Evolutionary conservation across 1,140 invertebrate species (phyloP).

Genomic region (Octopus sinensis): DNA sequence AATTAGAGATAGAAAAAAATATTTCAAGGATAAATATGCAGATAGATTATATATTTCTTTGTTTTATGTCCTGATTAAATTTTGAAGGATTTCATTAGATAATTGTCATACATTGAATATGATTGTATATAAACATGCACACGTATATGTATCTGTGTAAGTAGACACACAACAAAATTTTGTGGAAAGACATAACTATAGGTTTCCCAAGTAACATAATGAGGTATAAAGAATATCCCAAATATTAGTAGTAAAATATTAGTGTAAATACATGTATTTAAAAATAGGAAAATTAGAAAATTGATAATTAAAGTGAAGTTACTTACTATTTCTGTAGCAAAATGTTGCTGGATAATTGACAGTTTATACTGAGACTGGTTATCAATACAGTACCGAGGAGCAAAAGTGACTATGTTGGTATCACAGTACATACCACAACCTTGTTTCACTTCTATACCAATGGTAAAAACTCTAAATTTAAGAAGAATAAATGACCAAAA

Average conservation of each 20-base stretch:
- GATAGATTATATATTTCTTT: too few relatives aligned
- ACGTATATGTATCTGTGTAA: too few relatives aligned
- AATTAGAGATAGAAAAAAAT: too few relatives aligned
- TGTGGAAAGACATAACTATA: neutral
- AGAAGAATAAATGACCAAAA: too few relatives aligned
- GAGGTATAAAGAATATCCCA: neutral
- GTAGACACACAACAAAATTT: too few relatives aligned
- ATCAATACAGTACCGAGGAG: slow-evolving; percentile 88
- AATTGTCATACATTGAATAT: too few relatives aligned
- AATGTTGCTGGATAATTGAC: slow-evolving; percentile 76
- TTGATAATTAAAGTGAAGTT: neutral
- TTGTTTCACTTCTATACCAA: slow-evolving; percentile 81
- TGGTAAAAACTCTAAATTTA: slow-evolving; percentile 62
- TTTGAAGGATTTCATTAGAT: too few relatives aligned
- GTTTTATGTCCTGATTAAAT: too few relatives aligned
- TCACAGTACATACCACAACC: slow-evolving; percentile 83
- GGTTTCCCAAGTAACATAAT: neutral
- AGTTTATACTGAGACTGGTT: slow-evolving; percentile 81
- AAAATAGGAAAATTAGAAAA: neutral
- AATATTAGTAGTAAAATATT: neutral
- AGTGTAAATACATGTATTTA: neutral
- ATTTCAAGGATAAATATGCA: too few relatives aligned
- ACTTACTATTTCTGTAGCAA: slow-evolving; percentile 43
- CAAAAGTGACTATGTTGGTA: slow-evolving; percentile 88
- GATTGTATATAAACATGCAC: too few relatives aligned